Conservation (phyloP, 2,113 vertebrate genomes). For the Leiothrix lutea region DNA sequence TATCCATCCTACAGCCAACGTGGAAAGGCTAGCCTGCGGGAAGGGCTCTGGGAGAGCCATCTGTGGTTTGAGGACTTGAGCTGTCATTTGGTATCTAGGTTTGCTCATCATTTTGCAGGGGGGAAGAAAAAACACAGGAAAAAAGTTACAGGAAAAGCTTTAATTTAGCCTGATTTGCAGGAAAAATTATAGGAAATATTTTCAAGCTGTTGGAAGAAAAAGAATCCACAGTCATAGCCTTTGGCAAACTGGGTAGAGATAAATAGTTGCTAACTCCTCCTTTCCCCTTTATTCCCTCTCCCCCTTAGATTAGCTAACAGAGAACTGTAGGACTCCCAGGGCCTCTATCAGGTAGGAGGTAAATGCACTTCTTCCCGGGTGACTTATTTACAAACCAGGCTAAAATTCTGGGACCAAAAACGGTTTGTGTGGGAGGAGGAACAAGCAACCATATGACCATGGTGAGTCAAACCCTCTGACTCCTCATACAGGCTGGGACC, state of each 20-base stretch:
- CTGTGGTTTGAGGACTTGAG: not conserved
- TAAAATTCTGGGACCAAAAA: not conserved
- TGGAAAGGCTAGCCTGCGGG: not conserved
- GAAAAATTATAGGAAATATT: not conserved
- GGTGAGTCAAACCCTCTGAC: not conserved
- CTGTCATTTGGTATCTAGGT: not conserved
- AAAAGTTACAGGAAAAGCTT: not conserved
- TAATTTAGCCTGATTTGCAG: not conserved
- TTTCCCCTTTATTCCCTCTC: not conserved
- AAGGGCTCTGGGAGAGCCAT: not conserved
- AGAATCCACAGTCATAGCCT: not conserved
- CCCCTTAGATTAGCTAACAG: not conserved
- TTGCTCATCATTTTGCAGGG: not conserved
- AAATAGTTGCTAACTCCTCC: not conserved
- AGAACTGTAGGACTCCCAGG: not conserved
- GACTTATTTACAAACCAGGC: conserved; percentile 1
- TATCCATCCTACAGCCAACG: not conserved
- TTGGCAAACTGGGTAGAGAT: not conserved
- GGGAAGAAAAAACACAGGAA: not conserved
- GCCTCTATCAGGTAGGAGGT: not conserved
- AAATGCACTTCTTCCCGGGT: not conserved
- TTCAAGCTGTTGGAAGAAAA: not conserved
- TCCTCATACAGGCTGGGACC: fast-evolving
- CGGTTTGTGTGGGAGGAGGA: not conserved
- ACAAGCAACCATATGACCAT: not conserved